A percentile compares a stretch with the other conserved stretches of the same genome.
These are phyloP conservation scores for Liolophura sinensis DNA, from an alignment of 1,140 invertebrate species.

Conservation along the genomic window DNA sequence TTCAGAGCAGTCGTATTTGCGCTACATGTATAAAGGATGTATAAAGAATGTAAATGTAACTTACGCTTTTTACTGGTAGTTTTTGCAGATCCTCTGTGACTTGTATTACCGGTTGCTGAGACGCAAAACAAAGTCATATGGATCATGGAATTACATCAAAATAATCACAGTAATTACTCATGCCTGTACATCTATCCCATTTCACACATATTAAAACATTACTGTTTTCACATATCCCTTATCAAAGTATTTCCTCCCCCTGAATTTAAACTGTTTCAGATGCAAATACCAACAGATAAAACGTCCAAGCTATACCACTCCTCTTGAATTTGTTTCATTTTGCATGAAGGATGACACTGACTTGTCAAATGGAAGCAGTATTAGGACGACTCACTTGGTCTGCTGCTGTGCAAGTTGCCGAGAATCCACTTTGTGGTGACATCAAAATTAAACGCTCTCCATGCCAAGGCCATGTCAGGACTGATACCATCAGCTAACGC, in stretches of 20 bases:
- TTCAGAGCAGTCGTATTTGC: too few relatives aligned
- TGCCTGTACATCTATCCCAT: too few relatives aligned
- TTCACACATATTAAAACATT: too few relatives aligned
- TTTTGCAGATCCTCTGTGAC: slow-evolving; percentile 48
- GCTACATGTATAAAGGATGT: too few relatives aligned
- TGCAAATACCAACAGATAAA: too few relatives aligned
- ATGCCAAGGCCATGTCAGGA: slow-evolving; percentile 55
- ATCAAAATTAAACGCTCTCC: slow-evolving; percentile 54
- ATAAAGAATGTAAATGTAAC: slow-evolving; percentile 8
- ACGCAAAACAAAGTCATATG: slow-evolving; percentile 5
- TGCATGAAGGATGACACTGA: too few relatives aligned
- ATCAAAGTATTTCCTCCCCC: too few relatives aligned
- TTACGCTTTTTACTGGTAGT: slow-evolving; percentile 36
- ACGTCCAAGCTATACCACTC: too few relatives aligned
- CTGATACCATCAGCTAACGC: slow-evolving; percentile 35
- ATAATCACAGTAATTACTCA: not conserved
- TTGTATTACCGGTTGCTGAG: slow-evolving; percentile 42
- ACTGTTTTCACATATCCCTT: too few relatives aligned
- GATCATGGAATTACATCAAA: slow-evolving; percentile 7
- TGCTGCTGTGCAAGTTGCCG: slow-evolving; percentile 34
- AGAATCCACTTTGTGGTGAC: slow-evolving; percentile 48
- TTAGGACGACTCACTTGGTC: slow-evolving; percentile 40
- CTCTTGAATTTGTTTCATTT: too few relatives aligned
- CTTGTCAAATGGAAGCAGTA: too few relatives aligned
- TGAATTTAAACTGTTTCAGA: too few relatives aligned